These are phyloP conservation scores for Dallia pectoralis DNA, from an alignment of 2,797 vertebrate species.

Conservation along the genomic window DNA sequence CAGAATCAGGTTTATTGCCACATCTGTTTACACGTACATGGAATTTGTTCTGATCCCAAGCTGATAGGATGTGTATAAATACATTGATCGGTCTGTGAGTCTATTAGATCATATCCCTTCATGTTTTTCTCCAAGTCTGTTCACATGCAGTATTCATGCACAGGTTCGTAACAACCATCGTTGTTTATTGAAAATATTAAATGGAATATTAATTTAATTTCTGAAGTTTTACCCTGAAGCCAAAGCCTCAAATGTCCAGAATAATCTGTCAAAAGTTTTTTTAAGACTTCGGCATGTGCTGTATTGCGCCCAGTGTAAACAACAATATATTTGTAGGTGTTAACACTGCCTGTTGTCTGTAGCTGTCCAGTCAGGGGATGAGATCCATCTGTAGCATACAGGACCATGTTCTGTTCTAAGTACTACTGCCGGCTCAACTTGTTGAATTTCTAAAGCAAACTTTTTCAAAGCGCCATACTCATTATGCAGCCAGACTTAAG, in stretches of 20 bases:
- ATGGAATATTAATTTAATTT: slow-evolving; percentile 2
- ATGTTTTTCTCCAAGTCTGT: background rate
- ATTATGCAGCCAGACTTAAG: background rate
- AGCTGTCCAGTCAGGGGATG: background rate
- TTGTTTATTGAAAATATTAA: slow-evolving; percentile 1
- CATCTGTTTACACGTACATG: too few species aligned
- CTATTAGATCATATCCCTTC: background rate
- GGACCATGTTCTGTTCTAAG: slow-evolving; percentile 12
- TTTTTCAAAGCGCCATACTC: background rate
- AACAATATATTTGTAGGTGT: slow-evolving; percentile 36
- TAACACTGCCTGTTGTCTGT: too few species aligned
- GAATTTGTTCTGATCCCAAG: too few species aligned
- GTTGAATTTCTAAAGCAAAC: background rate
- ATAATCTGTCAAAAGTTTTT: slow-evolving; percentile 13
- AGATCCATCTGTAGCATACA: background rate
- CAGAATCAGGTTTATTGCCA: too few species aligned
- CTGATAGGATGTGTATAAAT: background rate
- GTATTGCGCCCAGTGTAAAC: slow-evolving; percentile 1
- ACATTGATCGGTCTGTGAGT: background rate
- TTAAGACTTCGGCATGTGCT: slow-evolving; percentile 17
- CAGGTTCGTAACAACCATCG: background rate
- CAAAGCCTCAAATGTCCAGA: background rate
- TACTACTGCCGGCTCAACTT: background rate
- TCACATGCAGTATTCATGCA: too few species aligned
- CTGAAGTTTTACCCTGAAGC: slow-evolving; percentile 9